Percentiles rank a stretch among this genome's conserved stretches.
These are phyloP conservation scores for Microhierax caerulescens DNA, from an alignment of 2,797 vertebrate species.

Conservation along the genomic window DNA sequence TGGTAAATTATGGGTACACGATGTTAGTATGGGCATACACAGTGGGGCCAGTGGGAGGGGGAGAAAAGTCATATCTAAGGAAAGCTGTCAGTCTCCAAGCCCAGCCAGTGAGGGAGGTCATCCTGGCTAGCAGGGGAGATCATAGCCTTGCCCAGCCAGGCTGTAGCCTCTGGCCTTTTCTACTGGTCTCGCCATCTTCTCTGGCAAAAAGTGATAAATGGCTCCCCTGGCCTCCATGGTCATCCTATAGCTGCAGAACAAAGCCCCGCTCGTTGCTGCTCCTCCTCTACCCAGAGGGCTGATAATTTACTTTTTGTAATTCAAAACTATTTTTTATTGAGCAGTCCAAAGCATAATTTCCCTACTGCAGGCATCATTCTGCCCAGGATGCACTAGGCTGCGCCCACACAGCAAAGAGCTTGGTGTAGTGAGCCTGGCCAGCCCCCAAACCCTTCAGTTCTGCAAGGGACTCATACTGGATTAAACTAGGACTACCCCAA, in stretches of 20 bases:
- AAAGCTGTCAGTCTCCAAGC: not conserved
- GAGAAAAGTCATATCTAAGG: not conserved
- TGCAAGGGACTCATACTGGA: not conserved
- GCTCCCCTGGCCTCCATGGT: fast-evolving
- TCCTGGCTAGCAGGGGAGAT: not conserved
- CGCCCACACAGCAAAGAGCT: not conserved
- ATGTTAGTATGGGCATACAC: not conserved
- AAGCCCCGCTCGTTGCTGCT: not conserved
- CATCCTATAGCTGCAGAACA: not conserved
- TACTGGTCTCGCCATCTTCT: not conserved
- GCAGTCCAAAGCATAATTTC: not conserved
- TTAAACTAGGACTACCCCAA: not conserved
- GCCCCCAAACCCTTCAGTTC: not conserved
- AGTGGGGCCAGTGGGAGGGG: no score
- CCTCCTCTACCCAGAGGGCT: not conserved
- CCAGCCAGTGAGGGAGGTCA: not conserved
- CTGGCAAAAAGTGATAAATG: not conserved
- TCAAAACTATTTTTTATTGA: not conserved
- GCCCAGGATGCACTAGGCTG: not conserved
- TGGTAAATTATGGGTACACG: fast-evolving
- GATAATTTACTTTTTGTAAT: not conserved
- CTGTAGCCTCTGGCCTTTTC: not conserved
- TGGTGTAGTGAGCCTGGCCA: not conserved
- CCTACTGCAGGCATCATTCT: not conserved
- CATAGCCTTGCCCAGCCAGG: not conserved